phyloP scores from a whole-genome alignment of 2,113 vertebrate genomes.

The Platichthys flesus region DNA sequence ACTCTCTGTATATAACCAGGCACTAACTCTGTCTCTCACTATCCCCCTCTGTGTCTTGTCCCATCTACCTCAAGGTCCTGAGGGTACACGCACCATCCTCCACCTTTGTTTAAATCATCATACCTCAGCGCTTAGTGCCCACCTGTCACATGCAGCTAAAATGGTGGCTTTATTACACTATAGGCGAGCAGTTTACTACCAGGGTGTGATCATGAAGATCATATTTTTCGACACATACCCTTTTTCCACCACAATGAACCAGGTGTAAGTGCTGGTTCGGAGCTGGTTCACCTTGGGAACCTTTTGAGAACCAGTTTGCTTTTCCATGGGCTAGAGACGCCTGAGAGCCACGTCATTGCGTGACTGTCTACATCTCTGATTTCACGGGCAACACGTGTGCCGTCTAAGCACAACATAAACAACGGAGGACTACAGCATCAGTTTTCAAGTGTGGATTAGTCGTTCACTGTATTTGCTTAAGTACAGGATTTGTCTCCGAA shows the following conservation, averaged over 20 bases:
- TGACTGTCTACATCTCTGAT: no score
- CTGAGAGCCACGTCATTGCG: no score
- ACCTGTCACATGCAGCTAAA: slow-evolving; percentile 17
- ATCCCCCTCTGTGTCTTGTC: slow-evolving; percentile 31
- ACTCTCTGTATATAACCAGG: slow-evolving; percentile 30
- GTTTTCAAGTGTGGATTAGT: not conserved
- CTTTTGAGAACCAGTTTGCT: not conserved
- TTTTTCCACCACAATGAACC: not conserved
- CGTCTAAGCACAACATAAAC: no score
- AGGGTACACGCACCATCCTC: slow-evolving; percentile 31
- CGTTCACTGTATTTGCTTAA: no score
- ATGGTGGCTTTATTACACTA: slow-evolving; percentile 47
- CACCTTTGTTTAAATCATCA: slow-evolving; percentile 70
- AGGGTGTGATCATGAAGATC: slow-evolving; percentile 17
- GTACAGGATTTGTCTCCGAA: not conserved
- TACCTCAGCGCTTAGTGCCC: slow-evolving; percentile 51
- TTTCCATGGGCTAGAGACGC: not conserved
- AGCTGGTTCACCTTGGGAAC: not conserved
- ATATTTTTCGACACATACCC: not conserved
- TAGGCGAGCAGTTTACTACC: slow-evolving; percentile 27
- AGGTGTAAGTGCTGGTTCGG: no score
- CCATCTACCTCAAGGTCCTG: slow-evolving; percentile 62
- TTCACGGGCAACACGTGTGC: no score
- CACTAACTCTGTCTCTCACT: slow-evolving; percentile 40
- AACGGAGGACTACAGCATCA: no score